Percentiles rank a stretch among this genome's conserved stretches.
These are phyloP conservation scores for Hycleus cichorii DNA, from an alignment of 1,140 invertebrate genomes.

Conservation along the genomic window DNA sequence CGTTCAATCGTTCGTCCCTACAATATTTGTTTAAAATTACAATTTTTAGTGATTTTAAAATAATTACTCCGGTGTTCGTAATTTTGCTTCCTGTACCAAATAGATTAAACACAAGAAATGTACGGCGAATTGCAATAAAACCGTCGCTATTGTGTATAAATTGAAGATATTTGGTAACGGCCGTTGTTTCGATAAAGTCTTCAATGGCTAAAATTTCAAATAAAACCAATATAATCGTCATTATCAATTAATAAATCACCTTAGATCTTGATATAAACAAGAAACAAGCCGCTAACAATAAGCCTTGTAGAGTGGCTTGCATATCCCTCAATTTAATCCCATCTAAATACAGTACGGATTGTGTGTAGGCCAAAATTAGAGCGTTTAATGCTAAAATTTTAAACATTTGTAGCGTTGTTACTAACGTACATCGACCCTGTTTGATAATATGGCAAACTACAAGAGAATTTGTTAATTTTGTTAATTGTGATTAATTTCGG, in stretches of 20 bases:
- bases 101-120: constrained; percentile 91
- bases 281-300: constrained; percentile 92
- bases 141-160: constrained; percentile 92
- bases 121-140: constrained; percentile 89
- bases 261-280: constrained; percentile 97
- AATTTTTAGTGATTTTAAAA: background rate
- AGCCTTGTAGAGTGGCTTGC: constrained; percentile 92
- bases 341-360: constrained; percentile 96
- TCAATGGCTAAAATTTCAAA: constrained; percentile 70
- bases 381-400: constrained; percentile 99
- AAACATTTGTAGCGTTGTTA: constrained; percentile 99
- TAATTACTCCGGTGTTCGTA: constrained; percentile 59
- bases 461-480: background rate
- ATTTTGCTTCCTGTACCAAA: constrained; percentile 73
- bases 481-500: background rate
- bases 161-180: constrained; percentile 99
- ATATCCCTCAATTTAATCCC: constrained; percentile 97
- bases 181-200: constrained; percentile 84
- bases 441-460: constrained; percentile 98
- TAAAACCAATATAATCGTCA: constrained; percentile 9
- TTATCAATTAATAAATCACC: constrained; percentile 47
- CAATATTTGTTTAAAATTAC: background rate
- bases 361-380: constrained; percentile 94
- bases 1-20: background rate
- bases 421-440: constrained; percentile 96